phyloP scores from a whole-genome alignment of 2,113 vertebrate species.

The Passer domesticus region DNA sequence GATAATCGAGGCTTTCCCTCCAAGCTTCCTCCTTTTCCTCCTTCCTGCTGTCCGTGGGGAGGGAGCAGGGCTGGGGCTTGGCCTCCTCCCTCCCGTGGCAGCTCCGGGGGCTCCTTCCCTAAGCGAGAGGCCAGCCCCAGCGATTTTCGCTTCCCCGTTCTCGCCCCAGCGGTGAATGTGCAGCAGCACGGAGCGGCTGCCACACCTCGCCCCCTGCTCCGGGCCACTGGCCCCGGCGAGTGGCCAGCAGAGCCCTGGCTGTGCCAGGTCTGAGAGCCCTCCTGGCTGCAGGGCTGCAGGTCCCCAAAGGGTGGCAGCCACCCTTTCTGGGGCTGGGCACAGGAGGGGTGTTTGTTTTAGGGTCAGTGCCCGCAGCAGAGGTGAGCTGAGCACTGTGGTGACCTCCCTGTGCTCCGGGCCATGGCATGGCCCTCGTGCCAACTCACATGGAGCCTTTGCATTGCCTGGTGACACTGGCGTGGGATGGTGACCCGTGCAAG shows the following conservation, averaged over 20 bases:
- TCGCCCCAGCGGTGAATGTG: not conserved
- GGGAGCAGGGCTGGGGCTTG: not conserved
- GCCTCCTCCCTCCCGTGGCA: rapidly evolving
- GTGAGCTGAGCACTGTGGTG: not conserved
- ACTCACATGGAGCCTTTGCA: not conserved
- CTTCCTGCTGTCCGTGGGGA: not conserved
- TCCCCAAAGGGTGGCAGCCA: not conserved
- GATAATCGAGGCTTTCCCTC: not conserved
- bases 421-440: rapidly evolving
- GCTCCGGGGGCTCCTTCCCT: not conserved
- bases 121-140: not conserved
- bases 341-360: not conserved
- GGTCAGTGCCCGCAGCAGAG: not conserved
- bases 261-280: not conserved
- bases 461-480: rapidly evolving
- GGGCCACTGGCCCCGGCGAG: rapidly evolving
- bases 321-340: not conserved
- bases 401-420: rapidly evolving
- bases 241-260: rapidly evolving
- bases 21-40: not conserved
- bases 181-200: not conserved
- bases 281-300: not conserved
- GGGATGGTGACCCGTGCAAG: not conserved
- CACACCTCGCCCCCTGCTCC: not conserved
- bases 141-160: not conserved